phyloP scores from a whole-genome alignment of 1,140 invertebrate genomes.

The Bombyx mandarina region DNA sequence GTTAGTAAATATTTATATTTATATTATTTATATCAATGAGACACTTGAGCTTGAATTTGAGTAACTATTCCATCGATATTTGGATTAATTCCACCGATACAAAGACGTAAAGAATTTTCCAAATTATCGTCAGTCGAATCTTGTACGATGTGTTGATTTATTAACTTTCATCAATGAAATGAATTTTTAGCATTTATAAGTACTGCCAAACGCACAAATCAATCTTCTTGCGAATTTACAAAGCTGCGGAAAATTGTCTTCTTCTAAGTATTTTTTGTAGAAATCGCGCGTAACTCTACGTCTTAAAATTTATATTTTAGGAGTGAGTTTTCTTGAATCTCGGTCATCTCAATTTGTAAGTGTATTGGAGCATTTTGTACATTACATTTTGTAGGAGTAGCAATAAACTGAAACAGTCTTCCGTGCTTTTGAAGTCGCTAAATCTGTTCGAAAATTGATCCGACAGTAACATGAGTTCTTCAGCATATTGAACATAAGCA shows the following conservation, averaged over 20 bases:
- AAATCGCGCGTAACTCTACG: not conserved
- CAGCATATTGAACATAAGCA: conserved; percentile 1
- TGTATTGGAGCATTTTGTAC: conserved; percentile 5
- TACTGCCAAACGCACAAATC: not conserved
- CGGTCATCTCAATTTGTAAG: not conserved
- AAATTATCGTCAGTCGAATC: not conserved
- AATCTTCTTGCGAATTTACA: not conserved
- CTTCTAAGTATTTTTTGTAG: conserved; percentile 1
- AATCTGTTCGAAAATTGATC: not conserved
- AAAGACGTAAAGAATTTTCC: no score
- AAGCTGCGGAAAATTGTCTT: conserved; percentile 1
- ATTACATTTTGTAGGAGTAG: conserved; percentile 4
- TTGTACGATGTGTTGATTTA: conserved; percentile 3
- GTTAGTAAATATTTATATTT: no score
- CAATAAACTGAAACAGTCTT: conserved; percentile 5
- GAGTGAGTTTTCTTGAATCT: not conserved
- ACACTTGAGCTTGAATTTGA: not conserved
- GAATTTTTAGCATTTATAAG: not conserved
- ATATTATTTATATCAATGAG: not conserved
- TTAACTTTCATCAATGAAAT: no score
- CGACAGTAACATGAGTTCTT: not conserved
- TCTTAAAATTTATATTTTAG: not conserved
- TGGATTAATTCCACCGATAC: not conserved
- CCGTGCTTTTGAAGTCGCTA: not conserved
- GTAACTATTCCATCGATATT: not conserved